Evolutionary conservation across 2,888 invertebrate genomes (phyloP).

Genomic region (Brachyopa scutellaris): DNA sequence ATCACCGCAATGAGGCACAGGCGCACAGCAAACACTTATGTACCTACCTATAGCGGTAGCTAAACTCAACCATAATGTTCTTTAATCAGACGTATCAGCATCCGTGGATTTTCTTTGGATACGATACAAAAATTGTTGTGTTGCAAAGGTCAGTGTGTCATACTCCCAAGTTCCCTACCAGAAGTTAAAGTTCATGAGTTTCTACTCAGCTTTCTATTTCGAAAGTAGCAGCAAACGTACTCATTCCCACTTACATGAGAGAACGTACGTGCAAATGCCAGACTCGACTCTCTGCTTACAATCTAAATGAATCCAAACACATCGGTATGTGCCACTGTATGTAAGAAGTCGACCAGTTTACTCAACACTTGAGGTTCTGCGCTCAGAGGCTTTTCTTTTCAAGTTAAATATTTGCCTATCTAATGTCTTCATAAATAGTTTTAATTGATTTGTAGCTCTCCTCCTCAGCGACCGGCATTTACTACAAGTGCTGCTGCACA

Average conservation of each 20-base stretch:
- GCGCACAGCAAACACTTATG: too few relatives aligned
- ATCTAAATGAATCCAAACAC: conserved; percentile 13
- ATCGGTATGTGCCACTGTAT: conserved; percentile 23
- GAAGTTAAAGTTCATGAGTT: too few relatives aligned
- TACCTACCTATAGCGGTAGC: too few relatives aligned
- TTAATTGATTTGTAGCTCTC: conserved; percentile 45
- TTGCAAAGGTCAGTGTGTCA: too few relatives aligned
- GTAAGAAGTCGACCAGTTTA: conserved; percentile 45
- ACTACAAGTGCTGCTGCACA: neutral
- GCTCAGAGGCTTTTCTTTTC: conserved; percentile 29
- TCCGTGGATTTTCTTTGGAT: too few relatives aligned
- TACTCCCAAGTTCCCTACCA: too few relatives aligned
- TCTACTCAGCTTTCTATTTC: conserved; percentile 28
- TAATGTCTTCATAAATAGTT: conserved; percentile 55
- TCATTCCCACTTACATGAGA: neutral
- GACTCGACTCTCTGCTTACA: neutral
- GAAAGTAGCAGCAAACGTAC: neutral
- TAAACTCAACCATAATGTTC: too few relatives aligned
- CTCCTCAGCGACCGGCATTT: neutral
- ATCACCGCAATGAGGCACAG: too few relatives aligned
- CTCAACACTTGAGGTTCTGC: conserved; percentile 41
- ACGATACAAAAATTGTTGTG: too few relatives aligned
- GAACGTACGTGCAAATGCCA: neutral
- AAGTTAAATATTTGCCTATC: conserved; percentile 42
- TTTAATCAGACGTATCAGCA: too few relatives aligned